Evolutionary conservation across 2,888 invertebrate genomes (phyloP).

Genomic region (Argyra leucocephala): DNA sequence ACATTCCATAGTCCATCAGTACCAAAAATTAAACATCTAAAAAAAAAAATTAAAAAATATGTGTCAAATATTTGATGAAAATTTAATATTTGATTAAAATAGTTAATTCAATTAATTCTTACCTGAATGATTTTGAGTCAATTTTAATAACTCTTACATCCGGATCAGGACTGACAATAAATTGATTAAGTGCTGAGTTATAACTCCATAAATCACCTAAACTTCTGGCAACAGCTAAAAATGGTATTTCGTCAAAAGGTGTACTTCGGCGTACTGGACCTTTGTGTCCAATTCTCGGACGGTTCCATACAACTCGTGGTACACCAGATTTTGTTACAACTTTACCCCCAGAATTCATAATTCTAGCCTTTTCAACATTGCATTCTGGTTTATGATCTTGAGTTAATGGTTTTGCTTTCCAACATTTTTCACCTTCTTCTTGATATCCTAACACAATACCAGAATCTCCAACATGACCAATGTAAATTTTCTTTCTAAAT

Average conservation of each 20-base stretch:
- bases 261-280: slow-evolving; percentile 86
- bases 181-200: slow-evolving; percentile 79
- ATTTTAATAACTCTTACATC: slow-evolving; percentile 82
- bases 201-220: slow-evolving; percentile 97
- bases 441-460: slow-evolving; percentile 83
- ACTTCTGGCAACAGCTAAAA: slow-evolving; percentile 90
- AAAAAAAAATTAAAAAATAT: slow-evolving; percentile 20
- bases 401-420: slow-evolving; percentile 75
- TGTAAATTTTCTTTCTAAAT: slow-evolving; percentile 84
- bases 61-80: not conserved
- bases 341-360: slow-evolving; percentile 72
- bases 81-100: not conserved
- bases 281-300: slow-evolving; percentile 65
- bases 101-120: slow-evolving; percentile 21
- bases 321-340: slow-evolving; percentile 72
- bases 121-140: slow-evolving; percentile 62
- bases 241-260: slow-evolving; percentile 86
- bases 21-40: slow-evolving; percentile 82
- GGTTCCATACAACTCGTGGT: slow-evolving; percentile 93
- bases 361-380: slow-evolving; percentile 70
- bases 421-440: slow-evolving; percentile 58
- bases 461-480: slow-evolving; percentile 98
- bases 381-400: slow-evolving; percentile 94
- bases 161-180: slow-evolving; percentile 95
- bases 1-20: slow-evolving; percentile 98